phyloP scores from a whole-genome alignment of 2,797 vertebrate species.

The Brotula barbata region DNA sequence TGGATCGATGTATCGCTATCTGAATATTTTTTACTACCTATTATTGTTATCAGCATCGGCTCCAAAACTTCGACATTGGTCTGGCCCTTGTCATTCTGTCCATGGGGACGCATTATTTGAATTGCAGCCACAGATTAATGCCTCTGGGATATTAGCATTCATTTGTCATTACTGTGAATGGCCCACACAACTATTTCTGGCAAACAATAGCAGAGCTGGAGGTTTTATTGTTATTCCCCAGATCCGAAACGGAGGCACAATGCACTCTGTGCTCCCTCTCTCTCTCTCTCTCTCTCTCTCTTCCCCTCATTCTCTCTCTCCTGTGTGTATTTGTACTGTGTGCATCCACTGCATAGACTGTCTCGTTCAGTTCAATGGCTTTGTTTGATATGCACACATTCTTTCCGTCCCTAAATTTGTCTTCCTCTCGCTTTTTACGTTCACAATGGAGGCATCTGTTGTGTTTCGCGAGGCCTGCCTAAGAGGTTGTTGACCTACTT shows the following conservation, averaged over 20 bases:
- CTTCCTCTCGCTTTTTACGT: neutral
- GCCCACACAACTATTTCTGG: conserved; percentile 69
- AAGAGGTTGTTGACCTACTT: conserved; percentile 60
- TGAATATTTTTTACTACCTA: too few species aligned
- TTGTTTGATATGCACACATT: neutral
- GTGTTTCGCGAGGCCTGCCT: conserved; percentile 38
- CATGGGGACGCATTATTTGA: too few species aligned
- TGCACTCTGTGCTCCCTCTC: conserved; percentile 23
- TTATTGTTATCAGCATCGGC: too few species aligned
- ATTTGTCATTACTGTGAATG: conserved; percentile 52
- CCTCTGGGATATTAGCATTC: conserved; percentile 68
- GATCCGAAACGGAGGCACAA: conserved; percentile 43
- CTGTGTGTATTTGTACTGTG: neutral
- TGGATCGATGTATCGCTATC: too few species aligned
- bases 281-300: conserved; percentile 5
- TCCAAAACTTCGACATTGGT: too few species aligned
- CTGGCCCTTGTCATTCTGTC: too few species aligned
- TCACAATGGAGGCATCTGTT: conserved; percentile 30
- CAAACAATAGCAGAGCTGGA: conserved; percentile 54
- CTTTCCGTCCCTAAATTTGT: neutral
- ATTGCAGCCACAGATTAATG: too few species aligned
- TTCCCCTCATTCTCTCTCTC: neutral
- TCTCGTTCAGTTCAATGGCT: conserved; percentile 1
- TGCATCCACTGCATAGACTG: neutral
- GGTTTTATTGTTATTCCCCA: conserved; percentile 55